Conservation (phyloP, 2,113 vertebrate genomes). For the Melanotaenia duboulayi region DNA sequence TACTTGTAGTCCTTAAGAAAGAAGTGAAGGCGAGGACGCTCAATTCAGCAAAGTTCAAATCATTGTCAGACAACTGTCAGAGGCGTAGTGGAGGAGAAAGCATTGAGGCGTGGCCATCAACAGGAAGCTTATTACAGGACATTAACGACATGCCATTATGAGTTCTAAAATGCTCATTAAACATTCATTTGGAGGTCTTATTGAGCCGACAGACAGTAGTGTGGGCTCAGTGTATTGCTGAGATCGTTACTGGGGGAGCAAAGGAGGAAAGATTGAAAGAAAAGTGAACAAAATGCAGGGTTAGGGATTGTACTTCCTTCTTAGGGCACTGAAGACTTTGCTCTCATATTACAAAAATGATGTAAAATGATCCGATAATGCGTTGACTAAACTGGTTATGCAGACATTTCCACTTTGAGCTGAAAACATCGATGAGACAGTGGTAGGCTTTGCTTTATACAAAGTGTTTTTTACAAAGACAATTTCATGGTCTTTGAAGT, state of each 20-base stretch:
- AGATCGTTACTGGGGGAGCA: not conserved
- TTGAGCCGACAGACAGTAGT: constrained; percentile 86
- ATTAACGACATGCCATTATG: constrained; percentile 98
- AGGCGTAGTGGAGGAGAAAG: constrained; percentile 87
- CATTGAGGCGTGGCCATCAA: constrained; percentile 91
- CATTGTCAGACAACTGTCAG: constrained; percentile 92
- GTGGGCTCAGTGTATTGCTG: constrained; percentile 63
- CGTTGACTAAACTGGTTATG: constrained; percentile 84
- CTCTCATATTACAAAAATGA: constrained; percentile 90
- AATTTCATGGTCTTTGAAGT: constrained; percentile 23
- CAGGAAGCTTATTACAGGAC: constrained; percentile 98
- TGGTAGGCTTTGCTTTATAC: constrained; percentile 55
- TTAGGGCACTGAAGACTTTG: constrained; percentile 81
- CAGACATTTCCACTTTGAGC: constrained; percentile 73
- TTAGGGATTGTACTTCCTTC: constrained; percentile 83
- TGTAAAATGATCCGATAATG: constrained; percentile 92
- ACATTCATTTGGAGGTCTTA: constrained; percentile 93
- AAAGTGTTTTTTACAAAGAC: constrained; percentile 37
- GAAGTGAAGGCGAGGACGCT: constrained; percentile 71
- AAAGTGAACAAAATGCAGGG: constrained; percentile 68
- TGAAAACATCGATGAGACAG: constrained; percentile 73
- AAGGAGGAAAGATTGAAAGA: constrained; percentile 39
- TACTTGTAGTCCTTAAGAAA: constrained; percentile 75
- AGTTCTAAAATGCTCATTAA: constrained; percentile 96
- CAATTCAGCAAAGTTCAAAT: constrained; percentile 91